Conservation (phyloP, 2,797 vertebrate species). For the Crypturellus tataupa region DNA sequence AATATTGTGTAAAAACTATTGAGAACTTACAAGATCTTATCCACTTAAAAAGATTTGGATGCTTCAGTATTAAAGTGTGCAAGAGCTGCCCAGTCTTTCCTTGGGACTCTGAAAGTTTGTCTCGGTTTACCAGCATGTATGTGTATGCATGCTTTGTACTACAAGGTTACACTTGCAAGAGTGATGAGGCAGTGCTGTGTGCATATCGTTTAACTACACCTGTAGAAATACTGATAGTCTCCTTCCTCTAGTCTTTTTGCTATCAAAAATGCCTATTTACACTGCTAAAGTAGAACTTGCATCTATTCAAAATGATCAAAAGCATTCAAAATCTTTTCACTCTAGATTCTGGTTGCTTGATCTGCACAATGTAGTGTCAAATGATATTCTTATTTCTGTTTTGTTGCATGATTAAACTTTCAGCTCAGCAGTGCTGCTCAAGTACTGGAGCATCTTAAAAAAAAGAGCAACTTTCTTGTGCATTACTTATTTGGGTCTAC, state of each 20-base stretch:
- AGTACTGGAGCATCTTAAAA: background rate
- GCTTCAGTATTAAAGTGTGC: conserved; percentile 33
- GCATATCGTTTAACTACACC: background rate
- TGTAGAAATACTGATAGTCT: background rate
- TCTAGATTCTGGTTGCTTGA: conserved; percentile 17
- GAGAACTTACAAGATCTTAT: background rate
- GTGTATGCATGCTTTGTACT: background rate
- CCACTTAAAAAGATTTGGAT: background rate
- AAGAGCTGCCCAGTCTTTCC: background rate
- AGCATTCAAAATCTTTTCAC: background rate
- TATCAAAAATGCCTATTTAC: conserved; percentile 7
- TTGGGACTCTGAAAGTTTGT: background rate
- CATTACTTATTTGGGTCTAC: background rate
- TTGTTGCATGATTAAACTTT: background rate
- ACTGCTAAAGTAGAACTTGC: background rate
- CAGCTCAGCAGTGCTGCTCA: background rate
- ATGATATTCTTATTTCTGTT: background rate
- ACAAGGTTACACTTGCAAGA: conserved; percentile 25
- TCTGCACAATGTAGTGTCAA: background rate
- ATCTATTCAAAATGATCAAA: background rate
- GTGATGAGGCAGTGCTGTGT: background rate
- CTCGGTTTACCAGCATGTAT: conserved; percentile 40
- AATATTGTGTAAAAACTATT: background rate
- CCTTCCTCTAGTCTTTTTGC: background rate
- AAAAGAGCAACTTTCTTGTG: background rate